A percentile compares a stretch with the other conserved stretches of the same genome.
These are phyloP conservation scores for Drosophila arawakana DNA, from an alignment of 1,140 invertebrate species.

Conservation along the genomic window DNA sequence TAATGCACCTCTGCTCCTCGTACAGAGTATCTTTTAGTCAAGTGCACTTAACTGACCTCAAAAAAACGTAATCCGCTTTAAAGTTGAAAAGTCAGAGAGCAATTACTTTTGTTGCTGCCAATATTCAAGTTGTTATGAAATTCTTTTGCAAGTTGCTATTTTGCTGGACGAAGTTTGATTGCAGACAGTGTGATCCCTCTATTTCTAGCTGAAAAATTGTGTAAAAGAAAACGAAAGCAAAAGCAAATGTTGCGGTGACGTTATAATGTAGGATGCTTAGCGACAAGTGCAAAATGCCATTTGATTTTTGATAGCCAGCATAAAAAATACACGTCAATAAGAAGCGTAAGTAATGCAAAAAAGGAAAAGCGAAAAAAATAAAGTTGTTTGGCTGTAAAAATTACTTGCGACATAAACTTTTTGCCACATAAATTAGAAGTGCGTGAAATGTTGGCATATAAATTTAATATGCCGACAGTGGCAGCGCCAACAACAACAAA, in stretches of 20 bases:
- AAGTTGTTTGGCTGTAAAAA: conserved; percentile 60
- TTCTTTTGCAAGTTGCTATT: conserved; percentile 12
- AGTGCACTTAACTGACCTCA: not conserved
- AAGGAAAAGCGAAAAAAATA: conserved; percentile 45
- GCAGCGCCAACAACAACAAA: conserved; percentile 20
- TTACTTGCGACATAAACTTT: conserved; percentile 74
- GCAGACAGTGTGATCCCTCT: not conserved
- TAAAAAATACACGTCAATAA: conserved; percentile 43
- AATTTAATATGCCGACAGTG: conserved; percentile 74
- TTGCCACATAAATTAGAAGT: conserved; percentile 75
- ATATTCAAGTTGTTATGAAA: not conserved
- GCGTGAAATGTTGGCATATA: conserved; percentile 73
- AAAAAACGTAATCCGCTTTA: conserved; percentile 9
- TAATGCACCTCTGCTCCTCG: not conserved
- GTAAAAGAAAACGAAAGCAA: not conserved
- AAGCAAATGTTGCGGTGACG: not conserved
- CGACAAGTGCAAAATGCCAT: conserved; percentile 51
- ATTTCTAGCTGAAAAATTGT: not conserved
- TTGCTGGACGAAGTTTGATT: not conserved
- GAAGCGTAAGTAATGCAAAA: conserved; percentile 45
- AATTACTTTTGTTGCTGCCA: conserved; percentile 3
- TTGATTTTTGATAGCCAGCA: conserved; percentile 43
- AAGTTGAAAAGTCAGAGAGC: not conserved
- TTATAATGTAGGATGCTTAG: conserved; percentile 28
- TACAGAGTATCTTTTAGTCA: not conserved